These are phyloP conservation scores for Eulemur albifrons DNA, from an alignment of 2,797 vertebrate species.

Conservation along the genomic window DNA sequence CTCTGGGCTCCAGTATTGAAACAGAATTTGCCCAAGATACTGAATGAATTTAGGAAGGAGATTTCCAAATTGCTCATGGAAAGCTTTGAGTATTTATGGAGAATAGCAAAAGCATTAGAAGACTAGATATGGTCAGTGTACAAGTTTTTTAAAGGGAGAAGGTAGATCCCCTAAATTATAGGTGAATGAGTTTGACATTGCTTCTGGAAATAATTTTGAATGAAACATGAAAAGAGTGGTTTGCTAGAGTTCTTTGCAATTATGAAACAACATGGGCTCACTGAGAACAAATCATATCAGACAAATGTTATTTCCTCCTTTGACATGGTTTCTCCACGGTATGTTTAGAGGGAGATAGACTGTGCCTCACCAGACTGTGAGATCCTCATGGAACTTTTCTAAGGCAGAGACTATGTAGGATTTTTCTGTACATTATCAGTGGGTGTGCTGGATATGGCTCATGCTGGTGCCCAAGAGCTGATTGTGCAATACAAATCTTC, in stretches of 20 bases:
- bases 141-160: not conserved
- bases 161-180: not conserved
- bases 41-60: conserved; percentile 1
- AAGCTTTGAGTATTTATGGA: not conserved
- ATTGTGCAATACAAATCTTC: not conserved
- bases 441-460: not conserved
- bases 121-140: not conserved
- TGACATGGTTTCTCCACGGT: not conserved
- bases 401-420: not conserved
- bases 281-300: not conserved
- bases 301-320: not conserved
- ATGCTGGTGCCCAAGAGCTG: not conserved
- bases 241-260: not conserved
- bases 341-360: not conserved
- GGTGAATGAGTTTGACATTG: not conserved
- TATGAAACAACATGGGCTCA: not conserved
- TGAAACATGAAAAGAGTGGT: not conserved
- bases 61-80: not conserved
- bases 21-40: not conserved
- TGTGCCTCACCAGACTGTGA: not conserved
- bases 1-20: not conserved
- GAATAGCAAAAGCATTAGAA: not conserved
- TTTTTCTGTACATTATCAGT: not conserved
- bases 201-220: conserved; percentile 5
- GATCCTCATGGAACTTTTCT: not conserved